These are phyloP conservation scores for Coecobrya sp. DNA, from an alignment of 2,888 invertebrate species.

Conservation along the genomic window DNA sequence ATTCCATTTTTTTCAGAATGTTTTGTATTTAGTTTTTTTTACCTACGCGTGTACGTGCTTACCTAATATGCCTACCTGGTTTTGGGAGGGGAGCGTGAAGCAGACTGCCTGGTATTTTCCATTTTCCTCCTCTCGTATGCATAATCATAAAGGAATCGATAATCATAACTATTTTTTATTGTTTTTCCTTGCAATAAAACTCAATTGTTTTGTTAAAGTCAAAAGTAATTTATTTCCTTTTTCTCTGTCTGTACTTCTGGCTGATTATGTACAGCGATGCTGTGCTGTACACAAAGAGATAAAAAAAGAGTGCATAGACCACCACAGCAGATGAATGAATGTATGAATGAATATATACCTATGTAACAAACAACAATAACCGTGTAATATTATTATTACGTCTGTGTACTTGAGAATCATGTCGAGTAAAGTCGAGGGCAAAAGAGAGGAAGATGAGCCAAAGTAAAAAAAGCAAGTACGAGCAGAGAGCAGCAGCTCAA, in stretches of 20 bases:
- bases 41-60: no score
- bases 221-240: constrained; percentile 31
- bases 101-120: constrained; percentile 56
- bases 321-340: background rate
- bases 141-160: background rate
- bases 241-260: background rate
- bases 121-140: background rate
- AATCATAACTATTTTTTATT: constrained; percentile 32
- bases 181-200: constrained; percentile 23
- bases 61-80: no score
- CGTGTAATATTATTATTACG: background rate
- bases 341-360: background rate
- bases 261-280: background rate
- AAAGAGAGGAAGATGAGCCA: constrained; percentile 18
- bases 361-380: background rate
- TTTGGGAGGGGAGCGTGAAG: background rate
- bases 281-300: background rate
- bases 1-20: background rate
- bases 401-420: background rate
- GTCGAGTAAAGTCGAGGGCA: background rate
- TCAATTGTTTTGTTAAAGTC: constrained; percentile 39
- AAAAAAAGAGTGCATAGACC: background rate
- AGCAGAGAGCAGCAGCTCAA: background rate
- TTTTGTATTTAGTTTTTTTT: background rate
- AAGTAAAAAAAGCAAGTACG: background rate